These are phyloP conservation scores for Garrulus glandarius DNA, from an alignment of 2,797 vertebrate genomes.

Conservation along the genomic window DNA sequence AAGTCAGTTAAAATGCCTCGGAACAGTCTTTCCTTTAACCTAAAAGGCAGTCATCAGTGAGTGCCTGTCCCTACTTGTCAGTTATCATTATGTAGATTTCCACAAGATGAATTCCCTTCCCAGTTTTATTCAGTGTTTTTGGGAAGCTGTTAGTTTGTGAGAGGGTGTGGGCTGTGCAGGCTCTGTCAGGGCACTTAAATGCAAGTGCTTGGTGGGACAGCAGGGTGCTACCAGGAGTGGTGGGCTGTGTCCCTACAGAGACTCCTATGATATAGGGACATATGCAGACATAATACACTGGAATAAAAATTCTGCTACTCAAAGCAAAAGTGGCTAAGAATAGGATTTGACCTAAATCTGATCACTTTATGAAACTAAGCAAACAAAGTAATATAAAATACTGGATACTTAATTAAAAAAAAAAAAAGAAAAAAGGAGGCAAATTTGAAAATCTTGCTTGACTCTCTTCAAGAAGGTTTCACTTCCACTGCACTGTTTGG, in stretches of 20 bases:
- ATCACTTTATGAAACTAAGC: background rate
- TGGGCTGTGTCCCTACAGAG: background rate
- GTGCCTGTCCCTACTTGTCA: background rate
- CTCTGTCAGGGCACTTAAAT: background rate
- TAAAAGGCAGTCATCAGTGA: background rate
- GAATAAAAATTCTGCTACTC: background rate
- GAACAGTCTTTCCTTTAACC: background rate
- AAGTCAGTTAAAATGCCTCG: background rate
- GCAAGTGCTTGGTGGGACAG: background rate
- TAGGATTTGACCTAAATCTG: background rate
- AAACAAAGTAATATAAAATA: background rate
- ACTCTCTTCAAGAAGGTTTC: background rate
- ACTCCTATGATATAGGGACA: background rate
- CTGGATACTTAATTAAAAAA: background rate
- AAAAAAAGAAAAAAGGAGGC: background rate
- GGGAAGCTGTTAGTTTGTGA: background rate
- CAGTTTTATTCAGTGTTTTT: background rate
- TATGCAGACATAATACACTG: accelerated
- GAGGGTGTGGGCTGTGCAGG: background rate
- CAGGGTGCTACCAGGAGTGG: accelerated
- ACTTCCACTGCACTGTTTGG: background rate
- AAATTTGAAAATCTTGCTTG: background rate
- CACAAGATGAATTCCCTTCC: background rate
- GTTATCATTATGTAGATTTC: background rate
- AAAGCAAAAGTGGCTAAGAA: background rate